phyloP scores from a whole-genome alignment of 2,888 invertebrate species.

The Ypsolopha scabrella region DNA sequence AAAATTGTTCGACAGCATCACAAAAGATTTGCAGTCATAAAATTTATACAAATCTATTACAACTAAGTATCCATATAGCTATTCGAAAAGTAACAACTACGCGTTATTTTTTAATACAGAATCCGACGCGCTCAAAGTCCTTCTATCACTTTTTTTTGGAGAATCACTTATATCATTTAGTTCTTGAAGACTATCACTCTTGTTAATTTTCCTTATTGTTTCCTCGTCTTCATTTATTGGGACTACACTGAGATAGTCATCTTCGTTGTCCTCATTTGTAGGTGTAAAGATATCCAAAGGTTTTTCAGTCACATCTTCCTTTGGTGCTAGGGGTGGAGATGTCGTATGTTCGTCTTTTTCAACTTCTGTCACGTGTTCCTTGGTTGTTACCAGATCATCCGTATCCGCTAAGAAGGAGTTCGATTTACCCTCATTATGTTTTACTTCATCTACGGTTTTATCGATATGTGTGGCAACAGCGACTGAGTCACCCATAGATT shows the following conservation, averaged over 20 bases:
- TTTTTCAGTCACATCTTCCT: conserved; percentile 3
- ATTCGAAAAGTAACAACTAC: conserved; percentile 25
- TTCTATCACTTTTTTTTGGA: conserved; percentile 56
- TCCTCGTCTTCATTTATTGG: conserved; percentile 33
- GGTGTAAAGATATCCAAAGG: not conserved
- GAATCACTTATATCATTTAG: conserved; percentile 60
- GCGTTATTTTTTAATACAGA: conserved; percentile 45
- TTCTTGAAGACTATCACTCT: conserved; percentile 41
- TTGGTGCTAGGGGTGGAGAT: conserved; percentile 10
- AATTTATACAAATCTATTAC: conserved; percentile 2
- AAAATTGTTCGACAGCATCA: conserved; percentile 1
- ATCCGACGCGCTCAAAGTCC: conserved; percentile 50
- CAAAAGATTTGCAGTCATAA: not conserved
- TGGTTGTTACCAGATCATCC: conserved; percentile 39
- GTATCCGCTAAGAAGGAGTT: conserved; percentile 53
- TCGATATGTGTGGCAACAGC: not conserved
- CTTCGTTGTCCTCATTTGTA: conserved; percentile 16
- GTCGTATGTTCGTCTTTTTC: conserved; percentile 6
- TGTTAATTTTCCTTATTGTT: conserved; percentile 29
- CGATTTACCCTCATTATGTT: conserved; percentile 2
- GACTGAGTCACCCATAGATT: not conserved
- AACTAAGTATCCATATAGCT: conserved; percentile 15
- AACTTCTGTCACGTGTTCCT: conserved; percentile 9
- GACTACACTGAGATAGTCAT: conserved; percentile 44
- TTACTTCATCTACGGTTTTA: not conserved